These are phyloP conservation scores for Nerophis lumbriciformis DNA, from an alignment of 2,113 vertebrate species.

Conservation along the genomic window DNA sequence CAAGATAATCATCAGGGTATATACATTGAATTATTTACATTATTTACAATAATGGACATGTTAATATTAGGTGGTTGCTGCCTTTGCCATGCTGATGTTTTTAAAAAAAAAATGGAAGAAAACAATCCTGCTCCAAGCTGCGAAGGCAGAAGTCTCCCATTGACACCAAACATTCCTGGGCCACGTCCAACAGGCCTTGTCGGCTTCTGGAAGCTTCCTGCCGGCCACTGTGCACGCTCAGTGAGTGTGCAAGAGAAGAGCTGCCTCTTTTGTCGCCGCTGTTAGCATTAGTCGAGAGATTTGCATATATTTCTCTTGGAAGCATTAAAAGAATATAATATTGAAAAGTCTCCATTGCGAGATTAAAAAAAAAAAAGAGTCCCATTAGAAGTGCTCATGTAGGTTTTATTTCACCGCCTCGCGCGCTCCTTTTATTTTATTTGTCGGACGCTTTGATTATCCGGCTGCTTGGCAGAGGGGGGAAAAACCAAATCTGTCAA, in stretches of 20 bases:
- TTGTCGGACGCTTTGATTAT: constrained; percentile 65
- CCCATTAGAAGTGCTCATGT: constrained; percentile 74
- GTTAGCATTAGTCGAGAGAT: constrained; percentile 75
- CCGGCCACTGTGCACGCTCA: constrained; percentile 54
- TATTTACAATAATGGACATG: too few species aligned
- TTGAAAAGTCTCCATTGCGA: constrained; percentile 71
- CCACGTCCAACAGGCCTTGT: constrained; percentile 48
- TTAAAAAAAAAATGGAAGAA: constrained; percentile 8
- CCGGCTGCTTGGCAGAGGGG: constrained; percentile 47
- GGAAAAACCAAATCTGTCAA: constrained; percentile 8
- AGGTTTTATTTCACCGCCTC: constrained; percentile 61
- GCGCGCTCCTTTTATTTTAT: constrained; percentile 19
- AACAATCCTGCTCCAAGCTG: constrained; percentile 25
- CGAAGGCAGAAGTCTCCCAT: constrained; percentile 38
- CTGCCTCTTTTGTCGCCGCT: constrained; percentile 70
- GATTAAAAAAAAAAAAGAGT: constrained; percentile 65
- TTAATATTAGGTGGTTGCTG: too few species aligned
- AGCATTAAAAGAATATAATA: constrained; percentile 73
- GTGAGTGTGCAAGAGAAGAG: constrained; percentile 54
- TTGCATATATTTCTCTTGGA: constrained; percentile 78
- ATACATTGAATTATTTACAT: too few species aligned
- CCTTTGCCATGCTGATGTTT: too few species aligned
- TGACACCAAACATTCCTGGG: constrained; percentile 53
- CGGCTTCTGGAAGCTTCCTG: constrained; percentile 44
- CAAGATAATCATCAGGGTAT: too few species aligned